Percentiles rank a stretch among this genome's conserved stretches.
These are phyloP conservation scores for Drosophila mojavensis DNA, from an alignment of 1,140 invertebrate genomes.

Conservation along the genomic window DNA sequence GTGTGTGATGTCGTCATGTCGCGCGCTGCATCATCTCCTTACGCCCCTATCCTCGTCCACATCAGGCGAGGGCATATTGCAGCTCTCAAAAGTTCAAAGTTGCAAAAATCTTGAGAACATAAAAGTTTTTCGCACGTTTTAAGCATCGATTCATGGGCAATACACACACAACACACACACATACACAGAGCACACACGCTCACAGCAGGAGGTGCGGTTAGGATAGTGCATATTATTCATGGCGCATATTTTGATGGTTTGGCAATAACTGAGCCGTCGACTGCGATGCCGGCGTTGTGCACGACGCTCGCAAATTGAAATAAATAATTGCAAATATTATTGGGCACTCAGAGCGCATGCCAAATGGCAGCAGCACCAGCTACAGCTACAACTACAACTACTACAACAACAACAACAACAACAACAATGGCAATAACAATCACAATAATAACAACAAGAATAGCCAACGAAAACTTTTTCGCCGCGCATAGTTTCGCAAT, in stretches of 20 bases:
- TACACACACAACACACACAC: background rate
- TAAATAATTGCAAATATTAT: conserved; percentile 82
- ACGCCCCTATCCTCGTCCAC: background rate
- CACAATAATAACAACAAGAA: conserved; percentile 49
- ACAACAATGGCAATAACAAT: conserved; percentile 41
- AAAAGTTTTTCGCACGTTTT: conserved; percentile 80
- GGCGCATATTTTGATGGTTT: conserved; percentile 61
- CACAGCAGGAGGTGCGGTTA: background rate
- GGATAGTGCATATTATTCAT: conserved; percentile 61
- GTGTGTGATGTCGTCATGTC: conserved; percentile 64
- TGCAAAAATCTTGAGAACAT: conserved; percentile 70
- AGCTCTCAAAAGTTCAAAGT: conserved; percentile 72
- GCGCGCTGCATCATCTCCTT: background rate
- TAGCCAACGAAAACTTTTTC: conserved; percentile 52
- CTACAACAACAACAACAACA: conserved; percentile 25
- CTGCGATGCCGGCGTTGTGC: conserved; percentile 18
- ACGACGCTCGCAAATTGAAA: conserved; percentile 55
- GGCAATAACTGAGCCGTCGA: conserved; percentile 50
- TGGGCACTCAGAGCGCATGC: conserved; percentile 76
- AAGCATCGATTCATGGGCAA: conserved; percentile 33
- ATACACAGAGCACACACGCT: background rate
- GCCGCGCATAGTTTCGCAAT: conserved; percentile 77
- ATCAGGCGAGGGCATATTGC: conserved; percentile 10
- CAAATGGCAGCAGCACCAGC: conserved; percentile 46
- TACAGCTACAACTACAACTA: conserved; percentile 24